Percentiles rank a stretch among this genome's conserved stretches.
Conservation (phyloP, 2,113 vertebrate species). For the Oophaga pumilio region DNA sequence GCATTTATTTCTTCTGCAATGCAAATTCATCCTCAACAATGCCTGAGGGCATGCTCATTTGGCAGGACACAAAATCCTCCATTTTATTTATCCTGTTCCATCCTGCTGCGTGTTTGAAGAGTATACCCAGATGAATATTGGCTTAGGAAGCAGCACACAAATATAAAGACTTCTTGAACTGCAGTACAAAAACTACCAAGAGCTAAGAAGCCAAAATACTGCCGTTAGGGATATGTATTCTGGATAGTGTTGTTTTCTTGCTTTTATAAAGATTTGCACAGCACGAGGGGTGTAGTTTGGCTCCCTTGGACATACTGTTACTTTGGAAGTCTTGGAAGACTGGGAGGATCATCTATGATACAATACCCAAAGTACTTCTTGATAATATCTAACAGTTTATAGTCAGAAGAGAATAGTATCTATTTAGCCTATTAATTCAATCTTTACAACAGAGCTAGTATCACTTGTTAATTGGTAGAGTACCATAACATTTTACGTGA, state of each 20-base stretch:
- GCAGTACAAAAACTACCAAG: slow-evolving; percentile 22
- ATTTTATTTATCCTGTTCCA: slow-evolving; percentile 43
- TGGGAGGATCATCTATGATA: not conserved
- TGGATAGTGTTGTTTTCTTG: not conserved
- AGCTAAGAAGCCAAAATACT: slow-evolving; percentile 19
- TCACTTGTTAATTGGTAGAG: not conserved
- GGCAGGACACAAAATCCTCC: slow-evolving; percentile 40
- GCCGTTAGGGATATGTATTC: slow-evolving; percentile 15
- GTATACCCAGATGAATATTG: slow-evolving; percentile 41
- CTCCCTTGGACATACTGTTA: not conserved
- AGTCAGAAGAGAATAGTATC: not conserved
- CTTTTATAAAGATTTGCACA: slow-evolving; percentile 35
- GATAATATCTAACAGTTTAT: not conserved
- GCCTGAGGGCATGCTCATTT: slow-evolving; percentile 46
- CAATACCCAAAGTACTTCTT: not conserved
- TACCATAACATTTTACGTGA: not conserved
- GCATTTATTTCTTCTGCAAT: slow-evolving; percentile 40
- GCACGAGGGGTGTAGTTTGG: not conserved
- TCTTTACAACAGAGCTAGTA: too few species aligned
- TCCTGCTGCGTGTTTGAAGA: slow-evolving; percentile 37
- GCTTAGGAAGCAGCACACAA: slow-evolving; percentile 22
- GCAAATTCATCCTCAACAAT: slow-evolving; percentile 35
- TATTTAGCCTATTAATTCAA: not conserved
- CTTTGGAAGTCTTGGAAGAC: not conserved
- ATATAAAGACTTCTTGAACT: slow-evolving; percentile 46